A percentile compares a stretch with the other conserved stretches of the same genome.
Conservation (phyloP, 2,797 vertebrate species). For the Acanthornis magna region DNA sequence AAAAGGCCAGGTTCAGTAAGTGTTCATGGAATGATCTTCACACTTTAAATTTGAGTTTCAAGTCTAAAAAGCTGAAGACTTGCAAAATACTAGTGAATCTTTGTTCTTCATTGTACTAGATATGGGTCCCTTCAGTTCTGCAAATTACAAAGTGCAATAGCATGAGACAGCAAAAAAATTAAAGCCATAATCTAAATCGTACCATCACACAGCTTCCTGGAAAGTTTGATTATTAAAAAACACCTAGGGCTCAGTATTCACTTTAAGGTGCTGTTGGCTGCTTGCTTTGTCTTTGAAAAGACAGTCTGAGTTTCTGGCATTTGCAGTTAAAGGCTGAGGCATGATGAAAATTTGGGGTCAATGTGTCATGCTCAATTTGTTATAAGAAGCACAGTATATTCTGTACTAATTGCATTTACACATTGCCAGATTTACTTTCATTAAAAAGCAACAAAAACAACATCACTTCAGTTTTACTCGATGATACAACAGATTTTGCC, state of each 20-base stretch:
- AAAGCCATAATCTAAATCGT: background rate
- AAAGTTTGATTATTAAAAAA: background rate
- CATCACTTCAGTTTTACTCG: background rate
- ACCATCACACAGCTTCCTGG: background rate
- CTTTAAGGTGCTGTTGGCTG: background rate
- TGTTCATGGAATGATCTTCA: background rate
- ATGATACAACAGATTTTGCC: background rate
- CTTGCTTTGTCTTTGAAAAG: background rate
- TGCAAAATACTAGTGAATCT: background rate
- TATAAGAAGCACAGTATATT: slow-evolving; percentile 8
- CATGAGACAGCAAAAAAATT: background rate
- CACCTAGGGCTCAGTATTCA: background rate
- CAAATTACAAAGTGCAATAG: background rate
- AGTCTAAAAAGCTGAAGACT: background rate
- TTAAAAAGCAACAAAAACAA: background rate
- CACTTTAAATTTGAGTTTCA: background rate
- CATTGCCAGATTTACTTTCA: background rate
- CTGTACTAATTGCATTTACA: slow-evolving; percentile 24
- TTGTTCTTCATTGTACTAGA: background rate
- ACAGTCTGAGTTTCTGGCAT: background rate
- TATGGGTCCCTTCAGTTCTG: background rate
- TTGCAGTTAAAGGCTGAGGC: slow-evolving; percentile 4
- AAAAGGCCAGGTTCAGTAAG: slow-evolving; percentile 18
- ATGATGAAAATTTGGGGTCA: slow-evolving; percentile 29
- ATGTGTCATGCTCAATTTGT: slow-evolving; percentile 12